Evolutionary conservation across 2,113 vertebrate species (phyloP).

Genomic region (Tragulus kanchil): DNA sequence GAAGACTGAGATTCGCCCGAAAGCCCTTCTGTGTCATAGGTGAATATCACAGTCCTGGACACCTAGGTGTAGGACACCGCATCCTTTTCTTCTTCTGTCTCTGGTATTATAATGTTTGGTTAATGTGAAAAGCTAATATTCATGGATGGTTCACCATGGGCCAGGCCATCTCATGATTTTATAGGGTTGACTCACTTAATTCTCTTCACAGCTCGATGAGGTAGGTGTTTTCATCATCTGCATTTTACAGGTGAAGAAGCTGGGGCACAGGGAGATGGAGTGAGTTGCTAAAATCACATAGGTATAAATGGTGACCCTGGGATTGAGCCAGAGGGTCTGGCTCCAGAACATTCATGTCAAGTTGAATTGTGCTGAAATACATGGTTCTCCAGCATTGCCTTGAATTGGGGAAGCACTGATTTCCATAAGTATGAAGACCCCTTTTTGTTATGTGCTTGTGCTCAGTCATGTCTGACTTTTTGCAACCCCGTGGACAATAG

Average conservation of each 20-base stretch:
- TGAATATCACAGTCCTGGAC: slow-evolving; percentile 73
- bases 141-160: neutral
- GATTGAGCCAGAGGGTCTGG: neutral
- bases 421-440: neutral
- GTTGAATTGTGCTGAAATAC: neutral
- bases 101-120: neutral
- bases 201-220: neutral
- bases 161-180: neutral
- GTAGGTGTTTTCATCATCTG: neutral
- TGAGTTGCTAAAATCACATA: neutral
- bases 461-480: no score
- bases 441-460: neutral
- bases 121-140: neutral
- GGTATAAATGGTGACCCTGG: neutral
- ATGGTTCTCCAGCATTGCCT: neutral
- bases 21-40: slow-evolving; percentile 98
- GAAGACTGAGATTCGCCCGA: slow-evolving; percentile 95
- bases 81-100: neutral
- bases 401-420: neutral
- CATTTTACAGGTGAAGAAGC: slow-evolving; percentile 3
- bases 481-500: no score
- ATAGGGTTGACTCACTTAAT: slow-evolving; percentile 1
- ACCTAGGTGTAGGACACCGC: neutral
- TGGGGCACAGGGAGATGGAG: neutral
- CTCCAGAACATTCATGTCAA: neutral